Conservation (phyloP, 1,140 invertebrate species). For the Rhopalosiphum padi region DNA sequence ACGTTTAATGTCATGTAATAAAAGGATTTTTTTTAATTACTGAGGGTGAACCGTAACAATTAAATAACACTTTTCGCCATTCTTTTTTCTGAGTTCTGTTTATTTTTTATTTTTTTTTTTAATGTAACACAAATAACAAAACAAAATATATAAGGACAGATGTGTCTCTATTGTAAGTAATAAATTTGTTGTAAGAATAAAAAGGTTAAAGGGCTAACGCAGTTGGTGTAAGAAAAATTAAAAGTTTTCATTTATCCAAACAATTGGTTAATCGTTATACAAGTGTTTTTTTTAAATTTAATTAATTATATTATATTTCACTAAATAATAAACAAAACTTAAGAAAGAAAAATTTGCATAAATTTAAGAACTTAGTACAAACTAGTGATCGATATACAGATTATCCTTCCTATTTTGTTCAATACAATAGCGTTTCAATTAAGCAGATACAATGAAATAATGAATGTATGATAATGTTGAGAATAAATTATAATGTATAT, state of each 20-base stretch:
- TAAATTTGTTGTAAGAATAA: conserved; percentile 9
- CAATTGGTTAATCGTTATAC: conserved; percentile 23
- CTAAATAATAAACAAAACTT: background rate
- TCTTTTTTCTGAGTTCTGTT: conserved; percentile 21
- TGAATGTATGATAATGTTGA: background rate
- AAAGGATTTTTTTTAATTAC: conserved; percentile 51
- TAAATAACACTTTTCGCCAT: conserved; percentile 51
- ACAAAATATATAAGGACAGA: background rate
- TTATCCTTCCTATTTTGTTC: background rate
- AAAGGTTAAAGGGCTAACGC: background rate
- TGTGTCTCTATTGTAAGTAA: conserved; percentile 21
- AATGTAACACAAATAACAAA: conserved; percentile 34
- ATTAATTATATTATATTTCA: conserved; percentile 8
- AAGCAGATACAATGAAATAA: background rate
- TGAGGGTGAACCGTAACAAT: conserved; percentile 44
- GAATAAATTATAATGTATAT: too few species aligned
- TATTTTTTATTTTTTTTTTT: conserved; percentile 17
- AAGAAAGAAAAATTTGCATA: background rate
- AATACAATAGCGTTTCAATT: background rate
- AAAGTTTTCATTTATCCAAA: conserved; percentile 34
- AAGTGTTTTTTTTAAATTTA: background rate
- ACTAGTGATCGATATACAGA: background rate
- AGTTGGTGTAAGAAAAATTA: conserved; percentile 31
- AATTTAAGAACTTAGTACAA: background rate
- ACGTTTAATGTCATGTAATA: conserved; percentile 49